Conservation (phyloP, 2,888 invertebrate genomes). For the Drosophila buzzatii region DNA sequence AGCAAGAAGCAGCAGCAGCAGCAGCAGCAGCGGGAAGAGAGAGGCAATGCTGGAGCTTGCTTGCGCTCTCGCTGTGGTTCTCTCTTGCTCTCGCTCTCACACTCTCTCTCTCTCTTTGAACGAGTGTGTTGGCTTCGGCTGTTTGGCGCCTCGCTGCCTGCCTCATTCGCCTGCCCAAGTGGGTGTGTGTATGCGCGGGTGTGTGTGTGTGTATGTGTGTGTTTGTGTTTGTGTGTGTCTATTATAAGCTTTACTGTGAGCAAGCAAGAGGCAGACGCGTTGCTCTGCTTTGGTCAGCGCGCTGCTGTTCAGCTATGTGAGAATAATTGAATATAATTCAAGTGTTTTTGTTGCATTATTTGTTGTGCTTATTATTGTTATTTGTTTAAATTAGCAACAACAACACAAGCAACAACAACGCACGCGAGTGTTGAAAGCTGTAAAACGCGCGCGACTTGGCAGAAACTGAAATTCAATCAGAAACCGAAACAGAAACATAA, state of each 20-base stretch:
- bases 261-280: constrained; percentile 50
- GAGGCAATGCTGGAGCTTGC: constrained; percentile 43
- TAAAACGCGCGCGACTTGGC: constrained; percentile 55
- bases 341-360: constrained; percentile 78
- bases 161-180: constrained; percentile 52
- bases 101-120: constrained; percentile 14
- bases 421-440: constrained; percentile 56
- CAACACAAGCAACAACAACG: constrained; percentile 48
- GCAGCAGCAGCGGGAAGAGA: constrained; percentile 13
- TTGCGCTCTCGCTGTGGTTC: constrained; percentile 21
- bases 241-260: constrained; percentile 58
- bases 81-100: constrained; percentile 27
- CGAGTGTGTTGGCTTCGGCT: constrained; percentile 27
- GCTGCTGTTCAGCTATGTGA: constrained; percentile 48
- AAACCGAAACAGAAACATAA: constrained; percentile 16
- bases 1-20: constrained; percentile 24
- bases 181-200: constrained; percentile 19
- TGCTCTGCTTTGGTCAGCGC: constrained; percentile 46
- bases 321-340: constrained; percentile 77
- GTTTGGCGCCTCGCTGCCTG: constrained; percentile 67
- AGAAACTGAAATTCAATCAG: constrained; percentile 15
- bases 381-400: constrained; percentile 75
- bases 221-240: constrained; percentile 51
- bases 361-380: constrained; percentile 77
- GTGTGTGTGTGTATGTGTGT: constrained; percentile 33